Evolutionary conservation across 1,140 invertebrate genomes (phyloP), one percentile per base, ranked within the genome.

Genomic region (Drosophila ironensis): DNA sequence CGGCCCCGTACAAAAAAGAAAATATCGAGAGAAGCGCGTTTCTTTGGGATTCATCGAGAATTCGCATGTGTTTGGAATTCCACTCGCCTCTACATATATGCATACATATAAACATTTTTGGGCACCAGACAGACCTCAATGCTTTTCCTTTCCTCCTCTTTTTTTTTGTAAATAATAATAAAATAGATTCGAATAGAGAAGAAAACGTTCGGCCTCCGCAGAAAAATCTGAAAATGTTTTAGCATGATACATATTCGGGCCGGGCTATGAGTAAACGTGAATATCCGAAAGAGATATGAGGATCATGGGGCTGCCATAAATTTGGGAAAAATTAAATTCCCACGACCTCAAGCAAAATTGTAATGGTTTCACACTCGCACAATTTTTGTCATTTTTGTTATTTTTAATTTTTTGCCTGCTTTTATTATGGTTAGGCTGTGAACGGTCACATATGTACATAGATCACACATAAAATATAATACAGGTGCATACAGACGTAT

Each of bases 1-100:
- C 38, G 46, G 28, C 66, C 66, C 27, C 53, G 25, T 20, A 40
- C 35, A 11, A 47, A 68, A n/a, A 68, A 33, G 28, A 48, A 53
- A 53, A 25, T 38, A 48, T 38, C 42, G 66, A 70, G 67, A 69
- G 53, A 27, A 67, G 25, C 60, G 33, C 40, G 37, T 41, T 54
- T 48, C 44, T 70, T 17, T 50, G 45, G 40, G 45, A 48, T 70
- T 69, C 64, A 70, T 70, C 25, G 53, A 22, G 52, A 50, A 59
- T 59, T 70, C 67, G 61, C 46, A 66, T 66, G 60, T 66, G 60
- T 66, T 66, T 66, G 61, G 61, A 66, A 66, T 52, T 66, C 60
- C 60, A 63, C 60, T 64, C 57, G 56, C n/a, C 59, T 40, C n/a
- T 56, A 56, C 63, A 9, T 63, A n/a, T n/a, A n/a, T n/a, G n/a